Percentiles rank a stretch among this genome's conserved stretches.
Conservation (phyloP, 2,888 invertebrate species). For the Tenthredo livida region DNA sequence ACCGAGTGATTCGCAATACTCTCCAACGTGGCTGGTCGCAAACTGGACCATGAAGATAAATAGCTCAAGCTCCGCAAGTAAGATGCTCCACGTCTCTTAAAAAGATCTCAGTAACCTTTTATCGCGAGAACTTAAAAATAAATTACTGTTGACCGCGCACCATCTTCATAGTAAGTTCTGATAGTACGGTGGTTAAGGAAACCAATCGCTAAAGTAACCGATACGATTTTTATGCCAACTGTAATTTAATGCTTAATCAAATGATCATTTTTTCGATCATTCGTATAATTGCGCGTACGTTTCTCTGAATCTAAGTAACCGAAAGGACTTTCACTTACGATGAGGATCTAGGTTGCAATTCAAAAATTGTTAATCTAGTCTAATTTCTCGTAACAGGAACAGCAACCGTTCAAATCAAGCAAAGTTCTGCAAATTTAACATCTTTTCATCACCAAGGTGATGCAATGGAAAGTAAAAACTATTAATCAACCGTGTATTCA, state of each 20-base stretch:
- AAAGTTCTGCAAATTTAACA: too few relatives aligned
- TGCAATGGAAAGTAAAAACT: too few relatives aligned
- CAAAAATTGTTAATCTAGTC: too few relatives aligned
- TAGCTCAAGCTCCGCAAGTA: constrained; percentile 31
- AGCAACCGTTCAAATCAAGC: too few relatives aligned
- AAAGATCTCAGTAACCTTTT: constrained; percentile 20
- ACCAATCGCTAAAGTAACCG: not conserved
- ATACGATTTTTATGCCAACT: not conserved
- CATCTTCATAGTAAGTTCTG: not conserved
- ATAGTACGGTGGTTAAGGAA: not conserved
- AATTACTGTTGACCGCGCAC: not conserved
- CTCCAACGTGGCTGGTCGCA: not conserved
- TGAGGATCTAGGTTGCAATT: not conserved
- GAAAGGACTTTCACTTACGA: not conserved
- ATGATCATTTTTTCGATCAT: not conserved
- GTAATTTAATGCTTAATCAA: not conserved
- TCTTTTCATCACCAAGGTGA: too few relatives aligned
- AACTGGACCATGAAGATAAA: constrained; percentile 39
- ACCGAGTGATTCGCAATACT: constrained; percentile 43
- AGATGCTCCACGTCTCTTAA: not conserved
- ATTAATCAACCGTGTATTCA: not conserved
- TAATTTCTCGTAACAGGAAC: too few relatives aligned
- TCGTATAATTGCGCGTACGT: not conserved
- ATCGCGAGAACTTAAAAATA: constrained; percentile 23
- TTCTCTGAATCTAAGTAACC: too few relatives aligned